A percentile compares a stretch with the other conserved stretches of the same genome.
phyloP scores from a whole-genome alignment of 2,113 vertebrate species.

The Saguinus midas region DNA sequence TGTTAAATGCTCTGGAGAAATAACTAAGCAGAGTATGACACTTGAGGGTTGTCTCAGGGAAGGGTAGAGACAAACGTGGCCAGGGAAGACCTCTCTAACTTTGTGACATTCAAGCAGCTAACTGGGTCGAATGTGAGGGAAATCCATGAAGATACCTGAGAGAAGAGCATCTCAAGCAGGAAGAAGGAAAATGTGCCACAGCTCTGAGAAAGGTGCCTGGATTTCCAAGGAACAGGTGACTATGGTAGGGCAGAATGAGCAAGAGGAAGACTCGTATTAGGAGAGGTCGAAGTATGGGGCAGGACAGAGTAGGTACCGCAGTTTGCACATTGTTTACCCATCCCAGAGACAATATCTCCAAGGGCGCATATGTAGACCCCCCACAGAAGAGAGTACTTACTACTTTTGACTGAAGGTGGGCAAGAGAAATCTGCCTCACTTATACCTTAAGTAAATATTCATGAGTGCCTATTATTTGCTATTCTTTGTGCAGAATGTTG shows the following conservation, averaged over 20 bases:
- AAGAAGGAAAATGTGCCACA: neutral
- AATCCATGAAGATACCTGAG: neutral
- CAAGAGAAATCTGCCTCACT: neutral
- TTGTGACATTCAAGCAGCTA: neutral
- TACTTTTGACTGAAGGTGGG: neutral
- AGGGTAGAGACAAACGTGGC: no score
- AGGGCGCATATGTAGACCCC: neutral
- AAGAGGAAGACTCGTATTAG: accelerated
- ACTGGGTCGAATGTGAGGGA: neutral
- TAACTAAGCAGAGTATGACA: neutral
- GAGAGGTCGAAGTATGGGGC: no score
- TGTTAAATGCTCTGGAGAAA: neutral
- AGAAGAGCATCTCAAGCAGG: neutral
- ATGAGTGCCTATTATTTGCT: neutral
- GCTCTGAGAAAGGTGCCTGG: neutral
- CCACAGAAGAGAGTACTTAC: neutral
- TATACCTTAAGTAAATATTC: neutral
- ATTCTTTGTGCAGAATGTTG: neutral
- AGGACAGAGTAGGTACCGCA: accelerated
- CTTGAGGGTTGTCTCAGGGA: neutral
- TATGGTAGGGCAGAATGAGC: accelerated
- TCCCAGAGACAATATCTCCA: neutral
- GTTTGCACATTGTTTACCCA: neutral
- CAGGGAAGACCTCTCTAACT: neutral
- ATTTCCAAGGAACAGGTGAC: neutral